Evolutionary conservation across 1,140 invertebrate species (phyloP).

Genomic region (Drosophila littoralis): DNA sequence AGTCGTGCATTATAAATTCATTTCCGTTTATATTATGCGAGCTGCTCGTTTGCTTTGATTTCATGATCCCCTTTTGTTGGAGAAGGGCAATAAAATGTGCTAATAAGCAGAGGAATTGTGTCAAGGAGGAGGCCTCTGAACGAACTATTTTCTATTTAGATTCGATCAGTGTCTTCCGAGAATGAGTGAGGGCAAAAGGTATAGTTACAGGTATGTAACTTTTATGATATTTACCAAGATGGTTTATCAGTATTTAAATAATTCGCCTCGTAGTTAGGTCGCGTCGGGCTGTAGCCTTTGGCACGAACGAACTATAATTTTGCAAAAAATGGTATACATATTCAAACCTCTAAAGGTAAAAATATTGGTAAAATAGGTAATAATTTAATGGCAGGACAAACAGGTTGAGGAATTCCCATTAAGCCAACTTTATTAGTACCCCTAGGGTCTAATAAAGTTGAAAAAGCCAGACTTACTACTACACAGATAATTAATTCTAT

Average conservation of each 20-base stretch:
- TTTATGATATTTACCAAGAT: too few relatives aligned
- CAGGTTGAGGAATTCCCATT: conserved; percentile 87
- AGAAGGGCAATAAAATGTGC: conserved; percentile 65
- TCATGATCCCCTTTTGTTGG: conserved; percentile 29
- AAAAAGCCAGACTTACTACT: conserved; percentile 87
- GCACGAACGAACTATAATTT: conserved; percentile 20
- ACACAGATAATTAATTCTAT: conserved; percentile 86
- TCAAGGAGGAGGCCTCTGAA: too few relatives aligned
- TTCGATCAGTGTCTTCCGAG: too few relatives aligned
- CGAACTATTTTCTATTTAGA: too few relatives aligned
- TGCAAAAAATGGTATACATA: conserved; percentile 85
- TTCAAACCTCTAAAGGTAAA: conserved; percentile 63
- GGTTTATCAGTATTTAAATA: too few relatives aligned
- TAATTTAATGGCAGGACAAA: conserved; percentile 88
- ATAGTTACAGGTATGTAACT: too few relatives aligned
- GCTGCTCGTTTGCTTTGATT: conserved; percentile 41
- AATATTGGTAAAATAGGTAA: conserved; percentile 85
- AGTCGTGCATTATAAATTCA: conserved; percentile 77
- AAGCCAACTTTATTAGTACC: conserved; percentile 88
- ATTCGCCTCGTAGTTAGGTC: too few relatives aligned
- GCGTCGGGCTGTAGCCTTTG: too few relatives aligned
- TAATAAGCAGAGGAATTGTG: conserved; percentile 72
- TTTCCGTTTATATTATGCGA: conserved; percentile 72
- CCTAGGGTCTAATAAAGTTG: conserved; percentile 88
- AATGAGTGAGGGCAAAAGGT: too few relatives aligned